These are phyloP conservation scores for Chiloscyllium punctatum DNA, from an alignment of 2,797 vertebrate genomes.

Conservation along the genomic window DNA sequence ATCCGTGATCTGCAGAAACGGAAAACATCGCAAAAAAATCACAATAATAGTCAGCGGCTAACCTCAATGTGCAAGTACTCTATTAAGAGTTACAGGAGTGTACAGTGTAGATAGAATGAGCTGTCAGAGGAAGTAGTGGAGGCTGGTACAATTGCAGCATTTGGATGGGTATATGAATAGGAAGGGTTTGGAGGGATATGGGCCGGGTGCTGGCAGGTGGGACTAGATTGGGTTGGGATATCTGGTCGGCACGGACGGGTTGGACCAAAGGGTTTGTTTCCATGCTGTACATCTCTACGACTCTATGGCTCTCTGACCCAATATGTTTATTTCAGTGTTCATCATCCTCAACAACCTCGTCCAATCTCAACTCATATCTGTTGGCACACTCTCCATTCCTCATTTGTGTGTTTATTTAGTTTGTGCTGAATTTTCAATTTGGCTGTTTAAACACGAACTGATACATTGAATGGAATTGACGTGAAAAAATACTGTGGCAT, in stretches of 20 bases:
- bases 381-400: background rate
- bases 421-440: background rate
- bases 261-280: too few species aligned
- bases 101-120: background rate
- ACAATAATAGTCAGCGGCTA: too few species aligned
- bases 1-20: too few species aligned
- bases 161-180: too few species aligned
- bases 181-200: too few species aligned
- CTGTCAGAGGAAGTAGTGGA: too few species aligned
- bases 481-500: background rate
- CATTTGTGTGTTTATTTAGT: background rate
- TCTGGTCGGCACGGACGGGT: too few species aligned
- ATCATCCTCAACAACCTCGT: background rate
- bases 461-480: background rate
- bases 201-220: too few species aligned
- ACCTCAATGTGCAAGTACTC: background rate
- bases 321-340: background rate
- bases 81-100: background rate
- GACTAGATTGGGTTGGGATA: too few species aligned
- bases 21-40: too few species aligned
- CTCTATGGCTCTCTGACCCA: background rate
- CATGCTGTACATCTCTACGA: too few species aligned
- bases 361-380: background rate
- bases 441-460: background rate
- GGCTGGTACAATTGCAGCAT: too few species aligned